Conservation (phyloP, 2,113 vertebrate species). For the Suricata suricatta region DNA sequence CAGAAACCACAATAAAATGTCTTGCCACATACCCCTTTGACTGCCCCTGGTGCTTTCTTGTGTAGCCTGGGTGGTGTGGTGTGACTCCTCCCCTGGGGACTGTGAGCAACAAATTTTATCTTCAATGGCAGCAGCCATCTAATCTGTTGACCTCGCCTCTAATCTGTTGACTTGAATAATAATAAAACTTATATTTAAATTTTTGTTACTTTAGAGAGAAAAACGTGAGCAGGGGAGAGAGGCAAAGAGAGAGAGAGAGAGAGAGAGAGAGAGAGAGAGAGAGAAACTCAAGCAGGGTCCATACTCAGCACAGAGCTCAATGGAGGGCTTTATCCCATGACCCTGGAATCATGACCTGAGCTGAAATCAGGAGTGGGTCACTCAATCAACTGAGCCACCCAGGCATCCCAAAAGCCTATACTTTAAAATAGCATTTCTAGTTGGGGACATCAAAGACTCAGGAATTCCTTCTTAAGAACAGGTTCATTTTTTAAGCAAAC, state of each 20-base stretch:
- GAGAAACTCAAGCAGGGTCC: too few species aligned
- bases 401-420: background rate
- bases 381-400: too few species aligned
- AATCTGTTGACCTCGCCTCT: background rate
- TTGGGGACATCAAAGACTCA: background rate
- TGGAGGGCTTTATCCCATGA: too few species aligned
- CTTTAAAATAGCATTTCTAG: conserved; percentile 30
- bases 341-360: too few species aligned
- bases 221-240: too few species aligned
- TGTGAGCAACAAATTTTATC: background rate
- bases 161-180: background rate
- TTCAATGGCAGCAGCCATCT: background rate
- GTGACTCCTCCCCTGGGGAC: background rate
- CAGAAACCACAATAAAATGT: background rate
- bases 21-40: background rate
- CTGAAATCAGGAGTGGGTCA: too few species aligned
- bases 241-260: too few species aligned
- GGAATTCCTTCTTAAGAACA: conserved; percentile 24
- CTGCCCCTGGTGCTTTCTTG: background rate
- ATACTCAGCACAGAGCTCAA: too few species aligned
- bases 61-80: rapidly evolving
- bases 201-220: too few species aligned
- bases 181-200: background rate
- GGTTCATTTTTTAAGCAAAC: background rate
- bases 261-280: too few species aligned